Base-by-base conservation (phyloP, 1,140 invertebrate genomes). In the Trissolcus basalis region DNA sequence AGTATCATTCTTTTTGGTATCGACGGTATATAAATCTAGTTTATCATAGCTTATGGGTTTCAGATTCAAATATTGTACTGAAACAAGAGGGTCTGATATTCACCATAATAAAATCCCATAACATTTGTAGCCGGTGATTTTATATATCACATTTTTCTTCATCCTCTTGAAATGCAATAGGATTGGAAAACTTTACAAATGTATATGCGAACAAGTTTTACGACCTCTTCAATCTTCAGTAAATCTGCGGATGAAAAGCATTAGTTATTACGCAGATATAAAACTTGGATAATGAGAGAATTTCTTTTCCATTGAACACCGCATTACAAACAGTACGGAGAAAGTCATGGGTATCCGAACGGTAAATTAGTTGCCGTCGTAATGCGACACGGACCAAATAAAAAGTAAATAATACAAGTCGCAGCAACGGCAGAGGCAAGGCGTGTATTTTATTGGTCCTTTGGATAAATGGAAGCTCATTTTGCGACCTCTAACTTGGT, bases 371-470 rank as follows among this genome's bases (percentile, higher is more conserved):
- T 65, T 53, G 60, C 48, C 69, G 41, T 65, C 64, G 72, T 75
- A 75, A 70, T 75, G 63, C 64, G 61, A 74, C 61, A 71, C 51
- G 65, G 70, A 60, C 54, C 49, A 67, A 59, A 72, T 51, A 73
- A 68, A 76, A 79, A 63, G 60, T 50, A 60, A 76, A 72, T 49
- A 45, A 55, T 33, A 55, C 16, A 54, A 15, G 13, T 15, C 50
- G 53, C n/a, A 51, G 71, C 63, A 79, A 77, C 71, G 70, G 49
- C 53, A 73, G 74, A 81, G 78, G 75, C 61, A 75, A 64, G 45
- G 77, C 65, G 80, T 85, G 84, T 85, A 80, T 86, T 86, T 87
- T 87, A 87, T 85, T 83, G 84, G 81, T 48, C 48, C 64, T 53
- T 41, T 36, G 77, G 75, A 85, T 86, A 84, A 86, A 86, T 85